Conservation (phyloP, 2,113 vertebrate genomes). For the Merops nubicus region DNA sequence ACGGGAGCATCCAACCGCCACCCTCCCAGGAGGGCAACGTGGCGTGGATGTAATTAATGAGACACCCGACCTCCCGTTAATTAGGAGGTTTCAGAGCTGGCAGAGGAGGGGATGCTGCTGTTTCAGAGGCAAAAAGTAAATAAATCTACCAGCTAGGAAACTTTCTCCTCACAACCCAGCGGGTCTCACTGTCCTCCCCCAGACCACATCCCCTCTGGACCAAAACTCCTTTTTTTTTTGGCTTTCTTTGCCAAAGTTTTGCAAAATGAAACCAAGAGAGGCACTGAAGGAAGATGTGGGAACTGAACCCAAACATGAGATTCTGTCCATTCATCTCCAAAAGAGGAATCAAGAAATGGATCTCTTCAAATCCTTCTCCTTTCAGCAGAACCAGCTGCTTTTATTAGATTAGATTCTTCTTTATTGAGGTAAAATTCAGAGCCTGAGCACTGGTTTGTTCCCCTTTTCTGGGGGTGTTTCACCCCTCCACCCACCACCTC, state of each 20-base stretch:
- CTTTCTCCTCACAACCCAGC: not conserved
- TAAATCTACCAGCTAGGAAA: not conserved
- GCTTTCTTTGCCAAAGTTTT: not conserved
- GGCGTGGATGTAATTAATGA: not conserved
- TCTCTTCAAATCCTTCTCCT: not conserved
- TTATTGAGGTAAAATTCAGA: fast-evolving
- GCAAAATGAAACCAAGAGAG: not conserved
- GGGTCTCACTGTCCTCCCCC: fast-evolving
- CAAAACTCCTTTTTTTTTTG: not conserved
- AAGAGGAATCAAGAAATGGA: not conserved
- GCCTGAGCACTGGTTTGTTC: not conserved
- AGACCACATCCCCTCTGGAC: not conserved
- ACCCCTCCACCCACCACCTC: too few relatives aligned
- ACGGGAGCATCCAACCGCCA: not conserved
- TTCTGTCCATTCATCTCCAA: not conserved
- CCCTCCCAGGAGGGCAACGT: not conserved
- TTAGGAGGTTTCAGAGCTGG: not conserved
- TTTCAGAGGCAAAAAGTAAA: not conserved
- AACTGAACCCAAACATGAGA: fast-evolving
- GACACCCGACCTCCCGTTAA: not conserved
- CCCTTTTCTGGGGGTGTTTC: not conserved
- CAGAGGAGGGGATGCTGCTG: not conserved
- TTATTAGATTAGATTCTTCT: too few relatives aligned
- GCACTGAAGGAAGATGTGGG: not conserved
- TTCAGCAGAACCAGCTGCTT: not conserved